Conservation (phyloP, 2,888 invertebrate species). For the Metacarcinus magister region DNA sequence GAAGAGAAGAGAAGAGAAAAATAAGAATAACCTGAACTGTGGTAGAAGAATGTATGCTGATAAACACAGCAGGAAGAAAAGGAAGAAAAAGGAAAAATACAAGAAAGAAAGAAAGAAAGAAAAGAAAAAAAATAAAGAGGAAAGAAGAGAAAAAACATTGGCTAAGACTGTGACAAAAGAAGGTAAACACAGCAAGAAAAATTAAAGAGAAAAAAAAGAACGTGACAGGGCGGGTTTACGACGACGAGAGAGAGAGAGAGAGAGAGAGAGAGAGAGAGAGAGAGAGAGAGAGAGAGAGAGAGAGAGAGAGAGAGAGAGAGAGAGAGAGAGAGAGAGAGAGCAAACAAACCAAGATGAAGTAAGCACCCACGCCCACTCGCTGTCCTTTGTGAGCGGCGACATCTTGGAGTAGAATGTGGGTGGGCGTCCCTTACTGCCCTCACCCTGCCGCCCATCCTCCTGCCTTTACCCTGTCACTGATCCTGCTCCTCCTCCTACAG, state of each 20-base stretch:
- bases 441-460: neutral
- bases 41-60: neutral
- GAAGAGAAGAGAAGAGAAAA: neutral
- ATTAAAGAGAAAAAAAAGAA: neutral
- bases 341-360: neutral
- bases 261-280: conserved; percentile 53
- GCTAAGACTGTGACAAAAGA: neutral
- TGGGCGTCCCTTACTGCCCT: neutral
- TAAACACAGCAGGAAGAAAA: neutral
- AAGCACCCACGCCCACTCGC: neutral
- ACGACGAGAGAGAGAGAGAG: conserved; percentile 10
- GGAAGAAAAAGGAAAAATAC: neutral
- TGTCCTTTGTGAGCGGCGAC: neutral
- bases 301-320: conserved; percentile 40
- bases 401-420: neutral
- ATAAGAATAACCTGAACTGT: neutral
- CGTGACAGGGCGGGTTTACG: neutral
- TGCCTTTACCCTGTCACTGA: too few relatives aligned
- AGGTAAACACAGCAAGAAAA: neutral
- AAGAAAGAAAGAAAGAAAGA: neutral
- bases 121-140: neutral
- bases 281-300: conserved; percentile 53
- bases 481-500: neutral
- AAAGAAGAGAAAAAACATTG: neutral
- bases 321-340: conserved; percentile 33